phyloP scores from a whole-genome alignment of 2,888 invertebrate species.

The Phanerotoma sp. region DNA sequence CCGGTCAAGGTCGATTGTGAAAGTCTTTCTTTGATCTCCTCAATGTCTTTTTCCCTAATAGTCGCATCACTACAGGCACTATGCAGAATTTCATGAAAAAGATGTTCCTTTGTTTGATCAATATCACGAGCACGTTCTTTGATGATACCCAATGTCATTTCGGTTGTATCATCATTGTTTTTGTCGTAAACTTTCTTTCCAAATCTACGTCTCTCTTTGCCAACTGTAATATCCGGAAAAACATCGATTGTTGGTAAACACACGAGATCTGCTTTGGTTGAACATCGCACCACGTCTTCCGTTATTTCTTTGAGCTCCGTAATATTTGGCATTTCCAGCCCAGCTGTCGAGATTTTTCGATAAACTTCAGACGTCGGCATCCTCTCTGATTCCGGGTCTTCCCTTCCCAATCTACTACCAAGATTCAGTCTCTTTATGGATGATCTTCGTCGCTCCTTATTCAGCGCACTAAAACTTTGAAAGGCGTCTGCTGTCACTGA shows the following conservation, averaged over 20 bases:
- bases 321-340: conserved; percentile 46
- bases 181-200: conserved; percentile 1
- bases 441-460: conserved; percentile 39
- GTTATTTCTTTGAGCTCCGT: conserved; percentile 41
- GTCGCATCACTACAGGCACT: neutral
- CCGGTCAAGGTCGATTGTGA: conserved; percentile 13
- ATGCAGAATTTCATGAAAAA: neutral
- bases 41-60: neutral
- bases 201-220: neutral
- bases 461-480: neutral
- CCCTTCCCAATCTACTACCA: conserved; percentile 9
- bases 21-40: neutral
- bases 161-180: neutral
- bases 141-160: neutral
- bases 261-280: conserved; percentile 9
- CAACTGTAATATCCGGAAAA: neutral
- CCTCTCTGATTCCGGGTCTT: conserved; percentile 30
- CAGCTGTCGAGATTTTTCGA: conserved; percentile 39
- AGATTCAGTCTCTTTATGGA: conserved; percentile 31
- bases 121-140: neutral
- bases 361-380: conserved; percentile 45
- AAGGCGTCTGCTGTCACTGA: conserved; percentile 34
- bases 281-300: conserved; percentile 19
- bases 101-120: neutral
- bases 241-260: neutral